Conservation (phyloP, 2,888 invertebrate genomes). For the Linhomoeus sp. region DNA sequence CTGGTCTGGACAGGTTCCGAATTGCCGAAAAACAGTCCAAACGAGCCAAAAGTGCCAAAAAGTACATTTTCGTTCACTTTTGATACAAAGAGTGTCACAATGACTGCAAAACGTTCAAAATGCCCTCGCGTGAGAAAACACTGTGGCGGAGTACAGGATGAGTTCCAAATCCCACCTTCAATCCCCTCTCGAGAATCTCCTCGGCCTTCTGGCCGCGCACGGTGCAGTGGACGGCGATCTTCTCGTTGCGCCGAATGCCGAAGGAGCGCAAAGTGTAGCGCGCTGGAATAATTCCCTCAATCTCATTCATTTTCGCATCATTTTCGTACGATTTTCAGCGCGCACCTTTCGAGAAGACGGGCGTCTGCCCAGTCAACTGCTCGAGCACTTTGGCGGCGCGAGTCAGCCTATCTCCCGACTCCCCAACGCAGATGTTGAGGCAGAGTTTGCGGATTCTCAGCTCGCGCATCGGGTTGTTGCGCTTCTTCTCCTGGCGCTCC, state of each 20-base stretch:
- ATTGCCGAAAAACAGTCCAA: too few relatives aligned
- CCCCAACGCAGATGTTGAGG: constrained; percentile 96
- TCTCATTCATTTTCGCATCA: too few relatives aligned
- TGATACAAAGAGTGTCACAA: too few relatives aligned
- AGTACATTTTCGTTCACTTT: too few relatives aligned
- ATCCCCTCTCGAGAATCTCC: constrained; percentile 89
- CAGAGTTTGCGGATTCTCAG: constrained; percentile 91
- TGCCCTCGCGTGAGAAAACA: too few relatives aligned
- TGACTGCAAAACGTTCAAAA: too few relatives aligned
- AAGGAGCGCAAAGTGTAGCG: constrained; percentile 96
- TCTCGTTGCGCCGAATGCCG: constrained; percentile 98
- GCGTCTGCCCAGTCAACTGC: constrained; percentile 94
- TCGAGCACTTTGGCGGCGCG: constrained; percentile 49
- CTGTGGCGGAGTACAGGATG: too few relatives aligned
- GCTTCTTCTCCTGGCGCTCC: constrained; percentile 36
- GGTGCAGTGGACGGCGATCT: constrained; percentile 97
- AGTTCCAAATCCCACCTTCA: too few relatives aligned
- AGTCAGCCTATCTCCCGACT: constrained; percentile 64
- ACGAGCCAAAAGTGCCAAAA: too few relatives aligned
- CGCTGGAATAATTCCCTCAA: constrained; percentile 42
- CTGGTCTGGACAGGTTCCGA: too few relatives aligned
- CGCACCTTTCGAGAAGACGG: constrained; percentile 79
- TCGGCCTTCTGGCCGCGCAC: constrained; percentile 97
- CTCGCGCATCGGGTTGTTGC: constrained; percentile 91
- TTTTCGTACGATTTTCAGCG: too few relatives aligned